Conservation (phyloP, 2,888 invertebrate species). For the Macropis europaea region DNA sequence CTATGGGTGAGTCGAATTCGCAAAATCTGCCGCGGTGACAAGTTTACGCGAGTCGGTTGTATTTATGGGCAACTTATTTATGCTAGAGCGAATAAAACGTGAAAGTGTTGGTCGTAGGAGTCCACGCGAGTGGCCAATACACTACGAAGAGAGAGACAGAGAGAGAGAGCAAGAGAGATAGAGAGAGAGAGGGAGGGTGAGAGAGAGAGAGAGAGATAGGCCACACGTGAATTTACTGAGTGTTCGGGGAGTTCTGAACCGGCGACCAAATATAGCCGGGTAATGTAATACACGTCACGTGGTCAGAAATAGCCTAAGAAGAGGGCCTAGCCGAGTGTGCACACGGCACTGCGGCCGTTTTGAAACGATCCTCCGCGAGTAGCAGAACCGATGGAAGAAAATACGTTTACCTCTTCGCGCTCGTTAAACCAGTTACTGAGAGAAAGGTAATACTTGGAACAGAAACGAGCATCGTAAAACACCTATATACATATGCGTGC, state of each 20-base stretch:
- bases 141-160: neutral
- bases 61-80: constrained; percentile 2
- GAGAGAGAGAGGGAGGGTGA: constrained; percentile 4
- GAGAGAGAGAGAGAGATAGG: constrained; percentile 10
- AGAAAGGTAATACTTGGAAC: constrained; percentile 53
- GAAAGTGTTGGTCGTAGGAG: constrained; percentile 22
- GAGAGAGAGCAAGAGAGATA: neutral
- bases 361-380: constrained; percentile 40
- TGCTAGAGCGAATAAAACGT: constrained; percentile 10
- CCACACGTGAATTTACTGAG: constrained; percentile 56
- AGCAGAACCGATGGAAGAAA: constrained; percentile 51
- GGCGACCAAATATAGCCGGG: constrained; percentile 82
- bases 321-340: constrained; percentile 80
- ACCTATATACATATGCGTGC: neutral
- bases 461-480: constrained; percentile 40
- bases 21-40: neutral
- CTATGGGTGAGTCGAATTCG: too few species aligned
- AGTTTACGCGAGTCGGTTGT: neutral
- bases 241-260: constrained; percentile 54
- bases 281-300: constrained; percentile 82
- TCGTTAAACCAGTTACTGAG: constrained; percentile 55
- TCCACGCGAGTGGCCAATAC: too few species aligned
- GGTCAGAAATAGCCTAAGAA: constrained; percentile 82
- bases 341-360: constrained; percentile 79
- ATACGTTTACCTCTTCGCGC: constrained; percentile 56